These are phyloP conservation scores for Vombatus ursinus DNA, from an alignment of 2,113 vertebrate species.

Conservation along the genomic window DNA sequence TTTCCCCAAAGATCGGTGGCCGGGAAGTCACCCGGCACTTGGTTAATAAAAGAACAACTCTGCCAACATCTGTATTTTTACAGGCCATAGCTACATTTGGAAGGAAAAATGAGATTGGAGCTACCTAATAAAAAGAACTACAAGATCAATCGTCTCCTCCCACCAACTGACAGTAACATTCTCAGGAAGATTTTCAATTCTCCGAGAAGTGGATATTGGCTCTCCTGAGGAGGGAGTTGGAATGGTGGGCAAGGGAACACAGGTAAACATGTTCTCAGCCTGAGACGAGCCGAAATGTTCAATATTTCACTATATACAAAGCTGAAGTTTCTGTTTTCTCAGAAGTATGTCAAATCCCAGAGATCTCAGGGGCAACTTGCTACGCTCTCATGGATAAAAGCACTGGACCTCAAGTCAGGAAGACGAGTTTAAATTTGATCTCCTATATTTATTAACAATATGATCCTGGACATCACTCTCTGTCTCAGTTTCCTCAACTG, in stretches of 20 bases:
- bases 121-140: slow-evolving; percentile 44
- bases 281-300: background rate
- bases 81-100: slow-evolving; percentile 31
- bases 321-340: background rate
- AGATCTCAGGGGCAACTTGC: background rate
- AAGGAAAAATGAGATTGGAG: slow-evolving; percentile 12
- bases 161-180: background rate
- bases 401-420: background rate
- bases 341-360: background rate
- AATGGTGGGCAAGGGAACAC: background rate
- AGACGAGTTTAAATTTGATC: background rate
- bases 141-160: background rate
- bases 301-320: background rate
- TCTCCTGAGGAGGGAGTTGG: background rate
- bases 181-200: slow-evolving; percentile 29
- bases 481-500: background rate
- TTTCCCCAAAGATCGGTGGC: background rate
- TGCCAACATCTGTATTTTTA: slow-evolving; percentile 39
- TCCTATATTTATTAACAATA: background rate
- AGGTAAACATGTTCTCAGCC: background rate
- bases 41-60: slow-evolving; percentile 55
- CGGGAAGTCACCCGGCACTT: slow-evolving; percentile 40
- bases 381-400: background rate
- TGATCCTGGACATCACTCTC: background rate
- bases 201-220: slow-evolving; percentile 1